Percentiles rank a stretch among this genome's conserved stretches.
phyloP scores from a whole-genome alignment of 2,888 invertebrate species.

The Eulithis testata region DNA sequence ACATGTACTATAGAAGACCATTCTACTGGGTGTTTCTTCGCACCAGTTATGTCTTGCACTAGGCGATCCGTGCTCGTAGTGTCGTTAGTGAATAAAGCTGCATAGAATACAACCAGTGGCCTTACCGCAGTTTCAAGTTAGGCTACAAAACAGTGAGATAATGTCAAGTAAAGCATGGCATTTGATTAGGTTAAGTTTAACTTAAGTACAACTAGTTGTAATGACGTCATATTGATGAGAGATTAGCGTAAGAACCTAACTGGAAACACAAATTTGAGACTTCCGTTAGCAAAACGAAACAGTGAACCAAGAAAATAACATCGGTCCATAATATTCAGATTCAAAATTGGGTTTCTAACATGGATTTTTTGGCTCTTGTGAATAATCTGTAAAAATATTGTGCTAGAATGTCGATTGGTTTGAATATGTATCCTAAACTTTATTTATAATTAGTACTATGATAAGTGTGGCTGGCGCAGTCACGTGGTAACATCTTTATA shows the following conservation, averaged over 20 bases:
- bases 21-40: not conserved
- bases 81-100: slow-evolving; percentile 13
- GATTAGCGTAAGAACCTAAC: slow-evolving; percentile 19
- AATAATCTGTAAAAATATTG: no score
- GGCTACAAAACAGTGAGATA: slow-evolving; percentile 60
- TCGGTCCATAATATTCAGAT: no score
- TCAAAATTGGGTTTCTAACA: no score
- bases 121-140: slow-evolving; percentile 42
- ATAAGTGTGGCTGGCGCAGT: no score
- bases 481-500: no score
- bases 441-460: no score
- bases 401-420: no score
- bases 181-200: slow-evolving; percentile 59
- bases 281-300: not conserved
- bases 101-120: slow-evolving; percentile 13
- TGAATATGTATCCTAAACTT: no score
- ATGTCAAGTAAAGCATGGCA: slow-evolving; percentile 61
- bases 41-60: not conserved
- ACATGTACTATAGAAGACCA: not conserved
- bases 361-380: no score
- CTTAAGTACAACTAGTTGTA: slow-evolving; percentile 36
- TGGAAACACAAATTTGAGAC: slow-evolving; percentile 4
- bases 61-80: not conserved
- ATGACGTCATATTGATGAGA: slow-evolving; percentile 25
- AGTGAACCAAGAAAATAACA: no score